Conservation (phyloP, 2,888 invertebrate genomes). For the Drosophila diplacantha region DNA sequence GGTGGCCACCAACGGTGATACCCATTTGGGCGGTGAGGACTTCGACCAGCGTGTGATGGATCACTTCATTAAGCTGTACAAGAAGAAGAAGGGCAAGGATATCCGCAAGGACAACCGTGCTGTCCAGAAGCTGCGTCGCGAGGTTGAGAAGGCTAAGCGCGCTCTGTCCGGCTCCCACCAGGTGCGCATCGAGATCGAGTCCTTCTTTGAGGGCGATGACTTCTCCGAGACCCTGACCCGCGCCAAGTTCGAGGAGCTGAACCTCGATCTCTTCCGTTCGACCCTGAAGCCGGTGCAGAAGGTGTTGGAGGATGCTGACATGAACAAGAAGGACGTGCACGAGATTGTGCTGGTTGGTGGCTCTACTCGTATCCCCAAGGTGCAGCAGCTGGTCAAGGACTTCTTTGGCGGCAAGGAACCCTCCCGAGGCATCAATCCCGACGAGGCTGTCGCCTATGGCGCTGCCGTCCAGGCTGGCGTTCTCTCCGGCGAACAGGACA, state of each 20-base stretch:
- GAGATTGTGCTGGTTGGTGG: conserved; percentile 99
- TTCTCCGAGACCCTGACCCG: conserved; percentile 98
- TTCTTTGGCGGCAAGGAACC: conserved; percentile 99
- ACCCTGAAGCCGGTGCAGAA: conserved; percentile 97
- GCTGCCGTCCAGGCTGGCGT: conserved; percentile 99
- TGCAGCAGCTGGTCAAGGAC: conserved; percentile 94
- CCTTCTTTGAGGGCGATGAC: conserved; percentile 98
- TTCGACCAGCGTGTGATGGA: conserved; percentile 99
- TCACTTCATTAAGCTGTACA: conserved; percentile 98
- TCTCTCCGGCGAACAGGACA: conserved; percentile 96
- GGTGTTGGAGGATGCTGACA: conserved; percentile 98
- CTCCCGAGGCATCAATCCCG: conserved; percentile 98
- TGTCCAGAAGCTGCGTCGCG: conserved; percentile 96
- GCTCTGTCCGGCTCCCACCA: conserved; percentile 95
- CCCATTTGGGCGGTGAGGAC: conserved; percentile 99
- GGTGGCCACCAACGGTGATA: conserved; percentile 85
- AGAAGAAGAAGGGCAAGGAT: conserved; percentile 99
- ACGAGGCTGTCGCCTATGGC: conserved; percentile 99
- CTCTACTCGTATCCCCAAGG: conserved; percentile 99
- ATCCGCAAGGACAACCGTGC: conserved; percentile 96
- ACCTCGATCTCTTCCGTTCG: conserved; percentile 94
- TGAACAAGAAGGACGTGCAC: conserved; percentile 98
- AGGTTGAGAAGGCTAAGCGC: conserved; percentile 98
- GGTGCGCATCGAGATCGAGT: conserved; percentile 98
- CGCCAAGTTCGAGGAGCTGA: conserved; percentile 98